Evolutionary conservation across 2,888 invertebrate genomes (phyloP), one percentile per base, ranked within the genome.

Genomic region (Oegoconia quadripuncta): DNA sequence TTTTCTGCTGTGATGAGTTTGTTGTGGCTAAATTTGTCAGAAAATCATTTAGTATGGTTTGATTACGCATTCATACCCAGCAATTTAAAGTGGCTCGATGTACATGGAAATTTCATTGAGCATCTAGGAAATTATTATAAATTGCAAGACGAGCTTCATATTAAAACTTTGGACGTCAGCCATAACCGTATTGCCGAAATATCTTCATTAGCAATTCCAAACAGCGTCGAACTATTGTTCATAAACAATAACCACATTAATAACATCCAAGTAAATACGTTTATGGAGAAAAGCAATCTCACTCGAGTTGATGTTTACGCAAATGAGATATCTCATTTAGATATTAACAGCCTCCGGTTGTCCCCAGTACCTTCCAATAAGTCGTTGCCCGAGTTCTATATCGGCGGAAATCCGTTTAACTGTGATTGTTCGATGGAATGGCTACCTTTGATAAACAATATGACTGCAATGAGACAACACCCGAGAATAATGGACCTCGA

Each of bases 371-470:
- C 93, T 31, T 88, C 89, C 39, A 93, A 93, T 64, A 92, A 93
- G 65, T 90, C 92, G 11, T 87, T 95, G 52, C 96, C 97, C 4
- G 95, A 97, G 80, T 95, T 97, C 82, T 96, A 95, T 75, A 90
- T 97, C 60, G 96, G 95, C 54, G 95, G 95, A 54, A 98, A 98
- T 88, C 97, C 97, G 45, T 95, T 97, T 83, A 92, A 94, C 69
- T 98, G 97, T 81, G 96, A 97, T 81, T 97, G 98, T 79, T 93
- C 94, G 34, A 96, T 97, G 96, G 97, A 97, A 75, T 98, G 97
- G 97, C 79, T 97, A 65, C 95, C 96, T 65, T 89, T 94, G 60
- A 93, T 96, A 80, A 96, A 96, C 86, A 95, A 94, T 79, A 92
- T 95, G 90, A 94, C 94, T 48, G 89, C 91, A 7, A 91, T 92